Conservation (phyloP, 2,888 invertebrate species). For the Timema podura region DNA sequence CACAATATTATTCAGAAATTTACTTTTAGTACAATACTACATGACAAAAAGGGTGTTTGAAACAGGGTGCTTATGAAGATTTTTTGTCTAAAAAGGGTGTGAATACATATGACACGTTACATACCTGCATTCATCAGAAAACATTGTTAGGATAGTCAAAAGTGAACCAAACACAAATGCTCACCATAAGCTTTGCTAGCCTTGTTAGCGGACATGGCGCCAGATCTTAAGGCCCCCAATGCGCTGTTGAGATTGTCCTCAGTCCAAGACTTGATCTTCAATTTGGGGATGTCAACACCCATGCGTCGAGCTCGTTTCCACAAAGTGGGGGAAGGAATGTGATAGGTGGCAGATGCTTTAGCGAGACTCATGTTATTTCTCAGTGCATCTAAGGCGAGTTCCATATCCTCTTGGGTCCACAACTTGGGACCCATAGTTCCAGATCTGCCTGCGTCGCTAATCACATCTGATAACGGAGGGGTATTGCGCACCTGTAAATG, state of each 20-base stretch:
- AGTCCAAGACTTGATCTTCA: conserved; percentile 85
- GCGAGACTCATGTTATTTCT: conserved; percentile 86
- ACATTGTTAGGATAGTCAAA: too few relatives aligned
- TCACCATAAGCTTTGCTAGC: conserved; percentile 83
- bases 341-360: conserved; percentile 79
- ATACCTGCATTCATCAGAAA: neutral
- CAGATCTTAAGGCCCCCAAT: conserved; percentile 74
- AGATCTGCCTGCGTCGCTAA: conserved; percentile 27
- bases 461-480: conserved; percentile 19
- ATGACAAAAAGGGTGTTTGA: too few relatives aligned
- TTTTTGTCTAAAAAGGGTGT: too few relatives aligned
- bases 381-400: conserved; percentile 78
- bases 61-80: too few relatives aligned
- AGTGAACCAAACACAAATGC: conserved; percentile 16
- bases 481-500: too few relatives aligned
- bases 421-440: conserved; percentile 68
- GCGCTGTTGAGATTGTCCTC: conserved; percentile 79
- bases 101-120: too few relatives aligned
- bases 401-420: conserved; percentile 89
- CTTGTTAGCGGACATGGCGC: conserved; percentile 84
- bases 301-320: conserved; percentile 87
- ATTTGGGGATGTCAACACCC: conserved; percentile 88
- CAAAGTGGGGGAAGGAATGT: conserved; percentile 84
- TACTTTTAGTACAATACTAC: too few relatives aligned
- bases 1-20: too few relatives aligned